Conservation (phyloP, 2,797 vertebrate species). For the Lutjanus campechanus region DNA sequence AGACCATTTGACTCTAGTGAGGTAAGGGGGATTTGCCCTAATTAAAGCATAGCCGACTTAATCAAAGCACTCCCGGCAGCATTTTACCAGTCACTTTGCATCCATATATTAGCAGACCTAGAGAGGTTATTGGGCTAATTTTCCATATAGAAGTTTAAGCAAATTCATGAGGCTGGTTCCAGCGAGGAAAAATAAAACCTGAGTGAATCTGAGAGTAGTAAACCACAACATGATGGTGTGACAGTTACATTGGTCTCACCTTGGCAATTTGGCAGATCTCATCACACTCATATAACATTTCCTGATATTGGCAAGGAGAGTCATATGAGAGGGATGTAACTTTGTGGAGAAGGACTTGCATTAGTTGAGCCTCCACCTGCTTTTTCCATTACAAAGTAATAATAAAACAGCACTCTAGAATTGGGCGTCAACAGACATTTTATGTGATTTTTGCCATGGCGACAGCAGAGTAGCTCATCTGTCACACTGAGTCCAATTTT, state of each 20-base stretch:
- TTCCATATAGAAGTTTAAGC: conserved; percentile 31
- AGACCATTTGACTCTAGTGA: conserved; percentile 51
- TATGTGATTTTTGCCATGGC: conserved; percentile 30
- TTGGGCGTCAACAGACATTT: conserved; percentile 35
- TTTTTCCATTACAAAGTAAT: conserved; percentile 31
- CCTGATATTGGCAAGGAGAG: conserved; percentile 17
- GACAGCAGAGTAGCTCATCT: conserved; percentile 44
- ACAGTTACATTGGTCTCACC: conserved; percentile 11
- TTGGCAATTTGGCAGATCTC: conserved; percentile 31
- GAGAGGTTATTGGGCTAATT: conserved; percentile 53
- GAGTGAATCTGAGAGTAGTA: not conserved
- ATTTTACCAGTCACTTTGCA: conserved; percentile 63
- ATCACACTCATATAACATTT: conserved; percentile 27
- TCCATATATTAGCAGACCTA: conserved; percentile 50
- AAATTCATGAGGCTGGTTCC: conserved; percentile 17
- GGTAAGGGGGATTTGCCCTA: conserved; percentile 63
- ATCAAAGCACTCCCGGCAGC: conserved; percentile 58
- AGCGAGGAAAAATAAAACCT: conserved; percentile 30
- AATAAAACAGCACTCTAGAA: conserved; percentile 16
- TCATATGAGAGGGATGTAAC: conserved; percentile 16
- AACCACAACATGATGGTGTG: not conserved
- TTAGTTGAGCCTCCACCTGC: conserved; percentile 25
- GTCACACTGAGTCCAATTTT: conserved; percentile 43
- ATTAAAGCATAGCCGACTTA: conserved; percentile 64
- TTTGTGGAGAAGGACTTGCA: conserved; percentile 33